Evolutionary conservation across 2,888 invertebrate genomes (phyloP).

Genomic region (Morpho helenor): DNA sequence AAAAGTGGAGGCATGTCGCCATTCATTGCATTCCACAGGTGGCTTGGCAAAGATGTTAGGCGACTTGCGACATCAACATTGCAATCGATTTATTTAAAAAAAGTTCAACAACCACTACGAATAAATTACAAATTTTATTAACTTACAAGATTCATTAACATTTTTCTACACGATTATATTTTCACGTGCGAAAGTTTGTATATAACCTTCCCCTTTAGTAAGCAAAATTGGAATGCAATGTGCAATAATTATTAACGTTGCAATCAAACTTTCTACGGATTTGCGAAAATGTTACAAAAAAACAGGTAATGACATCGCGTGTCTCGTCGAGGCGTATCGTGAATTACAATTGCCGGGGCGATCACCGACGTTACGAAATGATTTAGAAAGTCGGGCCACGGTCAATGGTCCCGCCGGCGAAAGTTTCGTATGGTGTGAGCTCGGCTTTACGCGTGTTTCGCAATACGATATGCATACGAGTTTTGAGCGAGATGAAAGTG

Average conservation of each 20-base stretch:
- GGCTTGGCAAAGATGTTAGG: conserved; percentile 27
- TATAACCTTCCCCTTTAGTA: background rate
- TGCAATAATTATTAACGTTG: conserved; percentile 20
- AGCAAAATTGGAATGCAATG: conserved; percentile 1
- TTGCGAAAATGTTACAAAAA: conserved; percentile 56
- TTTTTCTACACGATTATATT: background rate
- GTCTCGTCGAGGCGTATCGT: conserved; percentile 60
- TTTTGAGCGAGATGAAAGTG: conserved; percentile 47
- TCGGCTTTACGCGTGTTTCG: conserved; percentile 40
- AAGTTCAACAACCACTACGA: background rate
- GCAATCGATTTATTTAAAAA: conserved; percentile 7
- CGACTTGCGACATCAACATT: conserved; percentile 16
- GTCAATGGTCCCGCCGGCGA: conserved; percentile 72
- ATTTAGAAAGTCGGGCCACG: conserved; percentile 76
- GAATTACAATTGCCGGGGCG: conserved; percentile 68
- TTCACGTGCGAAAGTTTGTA: background rate
- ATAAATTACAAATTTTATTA: no score
- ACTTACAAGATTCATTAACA: background rate
- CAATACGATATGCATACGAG: conserved; percentile 29
- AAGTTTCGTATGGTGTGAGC: conserved; percentile 57
- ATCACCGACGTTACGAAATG: conserved; percentile 71
- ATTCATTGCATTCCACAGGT: conserved; percentile 29
- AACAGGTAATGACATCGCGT: conserved; percentile 66
- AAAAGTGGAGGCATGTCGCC: conserved; percentile 23
- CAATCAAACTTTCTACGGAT: conserved; percentile 59